Conservation (phyloP, 1,140 invertebrate genomes). For the Procambarus virginalis region DNA sequence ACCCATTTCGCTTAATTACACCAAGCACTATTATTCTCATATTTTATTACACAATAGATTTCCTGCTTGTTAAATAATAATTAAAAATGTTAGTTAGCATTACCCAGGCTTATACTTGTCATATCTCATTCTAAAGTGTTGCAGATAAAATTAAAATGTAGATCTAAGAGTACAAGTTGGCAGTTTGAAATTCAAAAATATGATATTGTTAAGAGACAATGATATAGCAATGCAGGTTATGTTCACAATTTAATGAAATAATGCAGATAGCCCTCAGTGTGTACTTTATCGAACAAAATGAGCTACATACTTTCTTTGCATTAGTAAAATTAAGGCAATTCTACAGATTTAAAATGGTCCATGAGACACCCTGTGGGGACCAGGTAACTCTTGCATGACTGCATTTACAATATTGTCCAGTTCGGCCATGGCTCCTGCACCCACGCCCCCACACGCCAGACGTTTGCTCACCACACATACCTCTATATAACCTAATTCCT, state of each 20-base stretch:
- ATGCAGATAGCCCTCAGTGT: not conserved
- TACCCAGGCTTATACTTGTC: too few species aligned
- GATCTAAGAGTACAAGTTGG: not conserved
- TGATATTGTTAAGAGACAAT: not conserved
- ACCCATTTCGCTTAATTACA: too few species aligned
- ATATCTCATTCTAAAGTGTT: not conserved
- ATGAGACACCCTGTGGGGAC: conserved; percentile 42
- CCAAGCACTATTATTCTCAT: too few species aligned
- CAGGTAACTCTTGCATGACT: conserved; percentile 53
- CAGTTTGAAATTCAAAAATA: not conserved
- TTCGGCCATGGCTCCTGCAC: conserved; percentile 96
- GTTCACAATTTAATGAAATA: not conserved
- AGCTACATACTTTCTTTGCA: not conserved
- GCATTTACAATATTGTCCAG: conserved; percentile 83
- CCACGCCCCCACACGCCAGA: conserved; percentile 95
- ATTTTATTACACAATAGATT: too few species aligned
- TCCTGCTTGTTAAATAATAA: too few species aligned
- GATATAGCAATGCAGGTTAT: not conserved
- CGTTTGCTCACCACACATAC: conserved; percentile 90
- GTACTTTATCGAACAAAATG: not conserved
- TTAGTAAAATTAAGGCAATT: conserved; percentile 4
- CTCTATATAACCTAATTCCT: conserved; percentile 87
- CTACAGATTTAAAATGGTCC: conserved; percentile 44
- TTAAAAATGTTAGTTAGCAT: too few species aligned
- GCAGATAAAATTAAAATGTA: not conserved